Evolutionary conservation across 2,888 invertebrate species (phyloP), one percentile per base, ranked within the genome.

Genomic region (Bombyx huttoni): DNA sequence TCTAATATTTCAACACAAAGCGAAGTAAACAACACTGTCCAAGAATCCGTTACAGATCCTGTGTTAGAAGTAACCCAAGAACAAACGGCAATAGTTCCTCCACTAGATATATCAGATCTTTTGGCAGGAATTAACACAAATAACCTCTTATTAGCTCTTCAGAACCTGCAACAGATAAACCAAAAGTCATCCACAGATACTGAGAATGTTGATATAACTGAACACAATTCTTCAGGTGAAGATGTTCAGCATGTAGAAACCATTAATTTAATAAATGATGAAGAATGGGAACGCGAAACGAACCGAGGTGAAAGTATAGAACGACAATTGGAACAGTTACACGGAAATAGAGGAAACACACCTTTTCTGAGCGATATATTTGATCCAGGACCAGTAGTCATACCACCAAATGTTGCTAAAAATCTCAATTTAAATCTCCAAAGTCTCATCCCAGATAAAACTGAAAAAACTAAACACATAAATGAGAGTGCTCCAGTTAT

Each of bases 311-410:
- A 76, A 40, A 82, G 78, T 54, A 86, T 86, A 52, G 87, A 88
- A 57, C 73, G 79, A 50, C 75, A 82, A 58, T 62, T 87, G 34
- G 70, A 81, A 59, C 70, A 64, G 54, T 53, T 87, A 58, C 84
- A 87, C 58, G 82, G 87, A 3, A 69, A 67, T 51, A 70, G 80
- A n/a, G 76, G 73, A 1, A 81, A 83, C 45, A 85, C 87, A 48
- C 85, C 87, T 58, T 88, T 87, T 75, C 69, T 89, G 68, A 80
- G 84, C 59, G 89, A 89, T 58, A 88, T 89, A 59, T 89, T 89
- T 65, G 87, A 89, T 57, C 89, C 89, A 2, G 78, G 80, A 14
- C 86, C 89, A 50, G 75, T 81, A 1, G 52, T 68, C 2, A 61
- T 79, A 54, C 78, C 78, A 9, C 60, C 72, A 6, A 81, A 69